A percentile compares a stretch with the other conserved stretches of the same genome.
Evolutionary conservation across 2,797 vertebrate genomes (phyloP).

Genomic region (Borostomias antarcticus): DNA sequence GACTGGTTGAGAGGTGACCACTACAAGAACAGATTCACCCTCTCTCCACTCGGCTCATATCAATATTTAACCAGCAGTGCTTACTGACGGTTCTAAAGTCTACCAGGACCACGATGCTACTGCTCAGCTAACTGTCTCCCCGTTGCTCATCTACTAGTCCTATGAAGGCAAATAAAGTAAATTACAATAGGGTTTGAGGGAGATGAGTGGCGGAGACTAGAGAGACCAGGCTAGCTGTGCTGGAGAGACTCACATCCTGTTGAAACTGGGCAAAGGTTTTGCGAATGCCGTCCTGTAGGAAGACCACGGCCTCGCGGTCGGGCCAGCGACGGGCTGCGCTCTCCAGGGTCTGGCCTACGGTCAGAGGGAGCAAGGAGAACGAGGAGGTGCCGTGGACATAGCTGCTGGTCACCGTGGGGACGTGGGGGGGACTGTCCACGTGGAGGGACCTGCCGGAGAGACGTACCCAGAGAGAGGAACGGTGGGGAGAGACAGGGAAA

Average conservation of each 20-base stretch:
- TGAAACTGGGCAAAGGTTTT: slow-evolving; percentile 84
- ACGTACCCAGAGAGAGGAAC: slow-evolving; percentile 41
- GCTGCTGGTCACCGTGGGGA: slow-evolving; percentile 71
- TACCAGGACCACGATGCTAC: background rate
- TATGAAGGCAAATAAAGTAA: background rate
- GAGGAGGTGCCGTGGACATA: slow-evolving; percentile 78
- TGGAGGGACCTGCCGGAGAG: slow-evolving; percentile 66
- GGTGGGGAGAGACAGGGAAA: background rate
- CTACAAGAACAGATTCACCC: background rate
- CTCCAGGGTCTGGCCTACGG: slow-evolving; percentile 79
- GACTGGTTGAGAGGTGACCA: background rate
- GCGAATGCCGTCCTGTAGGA: slow-evolving; percentile 72
- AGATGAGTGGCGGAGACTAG: background rate
- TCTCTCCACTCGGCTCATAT: background rate
- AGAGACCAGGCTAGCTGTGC: background rate
- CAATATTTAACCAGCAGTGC: background rate
- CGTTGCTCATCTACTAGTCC: background rate
- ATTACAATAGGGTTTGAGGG: background rate
- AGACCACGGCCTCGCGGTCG: slow-evolving; percentile 80
- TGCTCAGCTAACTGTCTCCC: background rate
- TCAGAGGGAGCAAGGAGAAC: slow-evolving; percentile 68
- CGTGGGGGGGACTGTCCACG: slow-evolving; percentile 41
- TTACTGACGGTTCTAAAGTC: background rate
- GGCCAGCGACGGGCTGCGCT: slow-evolving; percentile 69
- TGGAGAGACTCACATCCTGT: slow-evolving; percentile 75